These are phyloP conservation scores for Lycophotia porphyrea DNA, from an alignment of 2,888 invertebrate genomes.

Conservation along the genomic window DNA sequence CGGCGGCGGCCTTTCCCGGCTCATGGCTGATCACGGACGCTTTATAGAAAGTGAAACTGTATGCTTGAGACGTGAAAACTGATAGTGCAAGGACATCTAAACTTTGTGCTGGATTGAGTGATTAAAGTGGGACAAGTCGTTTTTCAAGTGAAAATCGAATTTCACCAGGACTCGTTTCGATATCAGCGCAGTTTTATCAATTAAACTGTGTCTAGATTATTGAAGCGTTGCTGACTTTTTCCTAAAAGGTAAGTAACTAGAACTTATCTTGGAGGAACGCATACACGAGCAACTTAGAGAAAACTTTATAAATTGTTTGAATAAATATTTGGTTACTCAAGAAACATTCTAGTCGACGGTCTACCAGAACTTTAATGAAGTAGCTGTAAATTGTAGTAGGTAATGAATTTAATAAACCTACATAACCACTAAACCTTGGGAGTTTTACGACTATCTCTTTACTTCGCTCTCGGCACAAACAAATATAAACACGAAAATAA, in stretches of 20 bases:
- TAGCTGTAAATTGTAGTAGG: background rate
- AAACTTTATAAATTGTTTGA: conserved; percentile 7
- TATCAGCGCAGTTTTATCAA: conserved; percentile 87
- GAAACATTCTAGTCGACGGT: conserved; percentile 10
- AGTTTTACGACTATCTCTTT: conserved; percentile 28
- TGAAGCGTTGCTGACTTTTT: conserved; percentile 77
- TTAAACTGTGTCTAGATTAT: conserved; percentile 88
- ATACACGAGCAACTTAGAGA: background rate
- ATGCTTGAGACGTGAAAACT: conserved; percentile 79
- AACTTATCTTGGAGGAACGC: background rate
- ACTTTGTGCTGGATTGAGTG: conserved; percentile 80
- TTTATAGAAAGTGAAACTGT: conserved; percentile 85
- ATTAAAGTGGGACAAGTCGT: conserved; percentile 75
- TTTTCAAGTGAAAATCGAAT: conserved; percentile 76
- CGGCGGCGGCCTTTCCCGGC: conserved; percentile 75
- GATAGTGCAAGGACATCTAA: conserved; percentile 81
- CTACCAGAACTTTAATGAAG: conserved; percentile 6
- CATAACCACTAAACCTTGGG: conserved; percentile 16
- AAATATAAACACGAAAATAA: conserved; percentile 42
- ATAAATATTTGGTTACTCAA: conserved; percentile 27
- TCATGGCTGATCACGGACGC: conserved; percentile 81
- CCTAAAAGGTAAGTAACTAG: conserved; percentile 79
- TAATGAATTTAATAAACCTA: conserved; percentile 23
- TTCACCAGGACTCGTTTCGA: conserved; percentile 83
- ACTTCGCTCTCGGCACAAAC: conserved; percentile 10